Conservation (phyloP, 2,113 vertebrate species). For the Hypanus sabinus region DNA sequence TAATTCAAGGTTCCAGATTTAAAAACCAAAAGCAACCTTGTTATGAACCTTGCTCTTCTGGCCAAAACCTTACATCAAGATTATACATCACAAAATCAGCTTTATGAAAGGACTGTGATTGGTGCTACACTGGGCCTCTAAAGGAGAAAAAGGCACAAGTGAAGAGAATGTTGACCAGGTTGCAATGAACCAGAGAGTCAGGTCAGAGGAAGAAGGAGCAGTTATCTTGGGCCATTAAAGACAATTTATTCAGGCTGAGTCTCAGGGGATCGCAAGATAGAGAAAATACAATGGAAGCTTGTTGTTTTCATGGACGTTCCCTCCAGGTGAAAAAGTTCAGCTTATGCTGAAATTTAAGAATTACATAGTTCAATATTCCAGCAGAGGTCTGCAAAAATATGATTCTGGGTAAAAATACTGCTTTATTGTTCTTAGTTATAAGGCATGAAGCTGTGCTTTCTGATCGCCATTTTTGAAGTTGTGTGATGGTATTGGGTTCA, state of each 20-base stretch:
- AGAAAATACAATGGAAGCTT: too few species aligned
- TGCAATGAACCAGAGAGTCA: too few species aligned
- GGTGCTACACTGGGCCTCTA: too few species aligned
- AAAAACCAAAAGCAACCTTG: not conserved
- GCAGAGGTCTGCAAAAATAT: too few species aligned
- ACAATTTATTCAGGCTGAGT: not conserved
- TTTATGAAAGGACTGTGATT: too few species aligned
- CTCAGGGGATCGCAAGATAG: not conserved
- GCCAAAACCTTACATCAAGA: not conserved
- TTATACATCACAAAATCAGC: too few species aligned
- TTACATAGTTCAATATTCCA: not conserved
- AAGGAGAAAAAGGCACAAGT: too few species aligned
- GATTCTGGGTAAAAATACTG: not conserved
- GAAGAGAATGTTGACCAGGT: not conserved
- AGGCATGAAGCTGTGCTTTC: too few species aligned
- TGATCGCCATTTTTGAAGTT: too few species aligned
- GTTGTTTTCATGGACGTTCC: not conserved
- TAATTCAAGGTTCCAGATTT: not conserved
- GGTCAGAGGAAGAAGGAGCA: too few species aligned
- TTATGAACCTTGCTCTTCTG: not conserved
- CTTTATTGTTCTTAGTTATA: not conserved
- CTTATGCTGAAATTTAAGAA: not conserved
- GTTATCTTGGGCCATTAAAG: not conserved
- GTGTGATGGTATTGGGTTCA: too few species aligned
- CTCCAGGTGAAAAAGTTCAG: not conserved